Conservation (phyloP, 2,797 vertebrate genomes). For the Taenioides sp. region DNA sequence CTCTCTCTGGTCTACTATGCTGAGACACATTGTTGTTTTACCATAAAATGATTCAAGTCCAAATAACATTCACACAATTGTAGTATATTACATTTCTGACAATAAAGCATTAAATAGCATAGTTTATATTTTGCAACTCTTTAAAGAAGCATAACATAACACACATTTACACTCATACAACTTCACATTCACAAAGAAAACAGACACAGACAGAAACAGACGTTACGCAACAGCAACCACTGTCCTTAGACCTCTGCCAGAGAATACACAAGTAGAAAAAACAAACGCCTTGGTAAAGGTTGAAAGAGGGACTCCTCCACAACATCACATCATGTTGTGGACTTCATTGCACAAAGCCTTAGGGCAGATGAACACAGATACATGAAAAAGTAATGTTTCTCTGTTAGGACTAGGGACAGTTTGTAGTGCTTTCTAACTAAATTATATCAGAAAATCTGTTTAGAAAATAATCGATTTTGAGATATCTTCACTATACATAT, state of each 20-base stretch:
- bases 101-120: too few species aligned
- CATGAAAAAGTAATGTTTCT: not conserved
- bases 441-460: not conserved
- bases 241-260: not conserved
- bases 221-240: not conserved
- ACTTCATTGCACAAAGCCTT: slow-evolving; percentile 3
- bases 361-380: slow-evolving; percentile 1
- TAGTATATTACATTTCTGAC: not conserved
- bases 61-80: not conserved
- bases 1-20: not conserved
- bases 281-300: not conserved
- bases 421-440: not conserved
- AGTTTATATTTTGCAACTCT: too few species aligned
- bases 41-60: not conserved
- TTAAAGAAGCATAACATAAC: too few species aligned
- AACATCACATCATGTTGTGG: slow-evolving; percentile 1
- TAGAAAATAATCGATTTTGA: not conserved
- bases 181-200: not conserved
- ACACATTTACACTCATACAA: not conserved
- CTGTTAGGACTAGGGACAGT: not conserved
- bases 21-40: not conserved
- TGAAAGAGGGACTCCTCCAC: slow-evolving; percentile 1
- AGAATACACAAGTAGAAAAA: not conserved
- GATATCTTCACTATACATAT: not conserved
- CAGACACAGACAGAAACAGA: not conserved